phyloP scores from a whole-genome alignment of 2,888 invertebrate genomes.

The Nephrotoma flavescens region DNA sequence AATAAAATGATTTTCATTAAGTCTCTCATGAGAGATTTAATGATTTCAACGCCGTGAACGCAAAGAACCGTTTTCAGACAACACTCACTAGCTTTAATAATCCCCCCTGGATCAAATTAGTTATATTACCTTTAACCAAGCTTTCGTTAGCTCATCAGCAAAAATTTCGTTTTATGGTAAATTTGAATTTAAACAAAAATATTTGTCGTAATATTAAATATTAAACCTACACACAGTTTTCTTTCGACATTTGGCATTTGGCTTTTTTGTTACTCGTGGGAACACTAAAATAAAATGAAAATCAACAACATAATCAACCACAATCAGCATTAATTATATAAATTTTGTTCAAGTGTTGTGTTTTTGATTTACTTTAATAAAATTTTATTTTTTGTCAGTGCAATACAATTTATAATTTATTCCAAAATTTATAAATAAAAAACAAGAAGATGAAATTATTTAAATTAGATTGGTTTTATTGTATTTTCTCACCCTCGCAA shows the following conservation, averaged over 20 bases:
- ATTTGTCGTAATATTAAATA: neutral
- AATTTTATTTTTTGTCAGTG: neutral
- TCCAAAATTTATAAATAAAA: neutral
- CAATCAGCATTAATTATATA: neutral
- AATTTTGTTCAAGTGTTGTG: neutral
- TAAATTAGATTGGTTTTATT: neutral
- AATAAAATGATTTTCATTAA: too few species aligned
- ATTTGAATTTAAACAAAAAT: too few species aligned
- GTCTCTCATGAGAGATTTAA: too few species aligned
- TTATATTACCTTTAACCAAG: too few species aligned
- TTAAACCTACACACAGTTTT: neutral
- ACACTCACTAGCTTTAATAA: too few species aligned
- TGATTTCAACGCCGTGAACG: too few species aligned
- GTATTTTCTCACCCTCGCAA: neutral
- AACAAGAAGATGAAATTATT: neutral
- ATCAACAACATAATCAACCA: neutral
- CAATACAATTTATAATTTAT: neutral
- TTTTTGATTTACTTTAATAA: neutral
- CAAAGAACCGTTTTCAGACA: too few species aligned
- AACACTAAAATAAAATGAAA: neutral
- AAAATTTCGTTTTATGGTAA: too few species aligned
- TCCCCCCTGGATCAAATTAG: too few species aligned
- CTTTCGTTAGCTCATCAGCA: too few species aligned
- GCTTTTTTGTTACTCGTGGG: neutral
- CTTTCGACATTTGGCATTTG: neutral